phyloP scores from a whole-genome alignment of 2,113 vertebrate species.

The Rousettus leschenaultii region DNA sequence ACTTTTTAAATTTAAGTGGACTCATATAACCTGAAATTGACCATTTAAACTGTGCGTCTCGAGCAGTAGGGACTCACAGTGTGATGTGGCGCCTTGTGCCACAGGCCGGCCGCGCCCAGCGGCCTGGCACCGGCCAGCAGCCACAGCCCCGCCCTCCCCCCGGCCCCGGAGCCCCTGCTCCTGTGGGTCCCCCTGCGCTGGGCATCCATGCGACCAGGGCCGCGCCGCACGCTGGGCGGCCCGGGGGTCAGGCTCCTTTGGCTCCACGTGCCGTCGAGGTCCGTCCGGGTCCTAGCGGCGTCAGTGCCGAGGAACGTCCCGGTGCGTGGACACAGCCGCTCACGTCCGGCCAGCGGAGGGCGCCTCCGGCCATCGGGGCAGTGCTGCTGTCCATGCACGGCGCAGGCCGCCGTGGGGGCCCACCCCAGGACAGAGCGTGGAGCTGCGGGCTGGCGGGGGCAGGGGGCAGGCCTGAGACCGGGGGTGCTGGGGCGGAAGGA shows the following conservation, averaged over 20 bases:
- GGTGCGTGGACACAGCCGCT: no score
- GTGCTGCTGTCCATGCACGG: background rate
- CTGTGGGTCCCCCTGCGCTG: background rate
- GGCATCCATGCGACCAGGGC: accelerated
- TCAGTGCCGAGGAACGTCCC: background rate
- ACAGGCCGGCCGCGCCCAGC: no score
- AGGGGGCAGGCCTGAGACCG: no score
- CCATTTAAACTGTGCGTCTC: no score
- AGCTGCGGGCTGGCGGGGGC: background rate
- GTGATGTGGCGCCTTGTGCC: no score
- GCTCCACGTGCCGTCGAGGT: background rate
- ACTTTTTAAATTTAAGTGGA: background rate
- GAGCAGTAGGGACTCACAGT: no score
- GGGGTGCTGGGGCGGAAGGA: no score
- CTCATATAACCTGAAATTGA: background rate
- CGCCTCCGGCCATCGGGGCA: accelerated
- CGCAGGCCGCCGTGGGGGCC: background rate
- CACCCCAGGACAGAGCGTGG: background rate
- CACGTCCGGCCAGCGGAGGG: accelerated
- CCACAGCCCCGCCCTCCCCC: no score
- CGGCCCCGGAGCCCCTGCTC: no score
- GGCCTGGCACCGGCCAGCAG: no score
- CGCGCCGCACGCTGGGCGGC: background rate
- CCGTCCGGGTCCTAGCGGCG: accelerated
- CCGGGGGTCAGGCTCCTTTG: background rate